Conservation (phyloP, 2,888 invertebrate species). For the Pharmacophagus antenor region DNA sequence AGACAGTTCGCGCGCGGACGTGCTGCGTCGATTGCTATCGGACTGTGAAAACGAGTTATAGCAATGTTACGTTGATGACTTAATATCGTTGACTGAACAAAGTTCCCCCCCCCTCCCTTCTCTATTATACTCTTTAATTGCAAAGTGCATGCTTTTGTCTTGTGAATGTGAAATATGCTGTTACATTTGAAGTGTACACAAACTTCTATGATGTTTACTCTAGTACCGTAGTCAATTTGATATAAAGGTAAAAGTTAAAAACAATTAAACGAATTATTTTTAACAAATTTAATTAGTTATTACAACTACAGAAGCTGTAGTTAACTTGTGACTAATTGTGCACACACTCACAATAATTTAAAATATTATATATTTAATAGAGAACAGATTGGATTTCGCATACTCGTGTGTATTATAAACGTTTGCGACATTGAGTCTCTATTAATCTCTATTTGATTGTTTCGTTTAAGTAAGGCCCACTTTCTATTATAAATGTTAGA, state of each 20-base stretch:
- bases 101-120: too few relatives aligned
- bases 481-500: conserved; percentile 8
- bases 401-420: conserved; percentile 43
- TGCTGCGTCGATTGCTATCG: too few relatives aligned
- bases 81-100: too few relatives aligned
- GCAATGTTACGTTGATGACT: too few relatives aligned
- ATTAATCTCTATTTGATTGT: not conserved
- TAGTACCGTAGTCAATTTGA: not conserved
- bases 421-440: conserved; percentile 21
- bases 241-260: not conserved
- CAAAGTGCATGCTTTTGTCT: too few relatives aligned
- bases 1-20: too few relatives aligned
- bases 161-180: too few relatives aligned
- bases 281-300: not conserved
- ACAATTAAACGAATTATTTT: not conserved
- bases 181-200: too few relatives aligned
- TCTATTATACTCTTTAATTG: too few relatives aligned
- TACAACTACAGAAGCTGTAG: not conserved
- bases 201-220: too few relatives aligned
- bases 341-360: not conserved
- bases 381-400: not conserved
- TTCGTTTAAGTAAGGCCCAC: not conserved
- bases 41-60: too few relatives aligned
- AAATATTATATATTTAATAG: not conserved
- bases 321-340: not conserved